Percentiles rank a stretch among this genome's conserved stretches.
phyloP scores from a whole-genome alignment of 2,888 invertebrate species.

The Drosophila neonasuta region DNA sequence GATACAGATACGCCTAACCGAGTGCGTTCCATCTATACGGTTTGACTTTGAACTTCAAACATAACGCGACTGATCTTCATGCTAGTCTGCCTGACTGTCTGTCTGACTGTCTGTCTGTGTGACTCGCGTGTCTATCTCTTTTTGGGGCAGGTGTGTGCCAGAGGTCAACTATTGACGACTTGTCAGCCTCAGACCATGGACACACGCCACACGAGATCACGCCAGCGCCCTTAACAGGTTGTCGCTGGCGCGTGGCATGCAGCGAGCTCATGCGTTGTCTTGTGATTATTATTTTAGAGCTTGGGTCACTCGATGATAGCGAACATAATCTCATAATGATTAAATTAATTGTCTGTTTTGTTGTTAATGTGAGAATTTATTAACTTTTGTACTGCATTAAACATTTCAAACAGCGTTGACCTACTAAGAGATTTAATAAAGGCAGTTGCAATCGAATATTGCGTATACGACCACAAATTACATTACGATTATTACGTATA shows the following conservation, averaged over 20 bases:
- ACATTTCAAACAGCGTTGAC: background rate
- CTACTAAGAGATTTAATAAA: background rate
- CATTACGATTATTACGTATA: background rate
- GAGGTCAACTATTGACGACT: conserved; percentile 26
- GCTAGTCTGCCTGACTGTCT: background rate
- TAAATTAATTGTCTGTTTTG: background rate
- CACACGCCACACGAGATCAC: conserved; percentile 10
- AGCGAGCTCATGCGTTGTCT: background rate
- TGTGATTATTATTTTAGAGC: background rate
- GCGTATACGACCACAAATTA: background rate
- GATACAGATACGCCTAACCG: conserved; percentile 6
- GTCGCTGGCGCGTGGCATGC: conserved; percentile 28
- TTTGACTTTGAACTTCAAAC: conserved; percentile 71
- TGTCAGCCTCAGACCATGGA: conserved; percentile 24
- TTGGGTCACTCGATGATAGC: background rate
- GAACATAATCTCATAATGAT: conserved; percentile 2
- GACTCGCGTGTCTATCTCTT: background rate
- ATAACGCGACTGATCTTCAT: conserved; percentile 7
- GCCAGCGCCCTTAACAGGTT: conserved; percentile 18
- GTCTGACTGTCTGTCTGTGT: background rate
- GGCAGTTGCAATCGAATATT: background rate
- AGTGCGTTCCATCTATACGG: conserved; percentile 3
- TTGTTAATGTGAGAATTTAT: background rate
- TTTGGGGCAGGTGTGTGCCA: conserved; percentile 21
- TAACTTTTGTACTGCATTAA: background rate